A percentile compares a stretch with the other conserved stretches of the same genome.
Conservation (phyloP, 2,888 invertebrate species). For the Spodoptera littoralis region DNA sequence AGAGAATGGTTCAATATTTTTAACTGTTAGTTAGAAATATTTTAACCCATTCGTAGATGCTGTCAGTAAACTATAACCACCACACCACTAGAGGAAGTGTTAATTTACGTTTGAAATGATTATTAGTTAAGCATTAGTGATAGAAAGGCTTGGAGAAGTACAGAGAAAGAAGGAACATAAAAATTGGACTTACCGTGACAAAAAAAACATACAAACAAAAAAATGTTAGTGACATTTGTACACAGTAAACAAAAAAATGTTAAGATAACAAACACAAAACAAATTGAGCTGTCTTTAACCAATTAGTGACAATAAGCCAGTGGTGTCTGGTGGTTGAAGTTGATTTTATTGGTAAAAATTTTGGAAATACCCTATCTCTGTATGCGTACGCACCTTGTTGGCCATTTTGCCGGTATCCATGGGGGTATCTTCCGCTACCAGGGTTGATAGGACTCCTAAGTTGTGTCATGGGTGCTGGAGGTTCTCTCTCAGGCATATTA, state of each 20-base stretch:
- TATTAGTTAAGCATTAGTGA: slow-evolving; percentile 80
- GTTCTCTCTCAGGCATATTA: slow-evolving; percentile 81
- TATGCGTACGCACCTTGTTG: slow-evolving; percentile 87
- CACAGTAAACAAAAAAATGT: slow-evolving; percentile 64
- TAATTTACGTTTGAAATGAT: slow-evolving; percentile 64
- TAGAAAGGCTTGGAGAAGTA: slow-evolving; percentile 58
- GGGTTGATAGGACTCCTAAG: slow-evolving; percentile 81
- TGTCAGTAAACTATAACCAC: slow-evolving; percentile 75
- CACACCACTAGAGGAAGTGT: slow-evolving; percentile 83
- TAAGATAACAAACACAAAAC: slow-evolving; percentile 67
- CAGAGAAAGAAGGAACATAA: slow-evolving; percentile 64
- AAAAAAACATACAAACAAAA: slow-evolving; percentile 55
- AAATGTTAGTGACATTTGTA: slow-evolving; percentile 78
- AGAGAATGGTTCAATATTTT: slow-evolving; percentile 64
- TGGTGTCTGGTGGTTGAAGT: slow-evolving; percentile 81
- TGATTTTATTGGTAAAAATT: slow-evolving; percentile 55
- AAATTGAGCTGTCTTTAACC: slow-evolving; percentile 84
- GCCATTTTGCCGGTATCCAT: slow-evolving; percentile 83
- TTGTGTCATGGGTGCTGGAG: slow-evolving; percentile 85
- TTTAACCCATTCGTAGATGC: slow-evolving; percentile 62
- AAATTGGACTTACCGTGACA: slow-evolving; percentile 77
- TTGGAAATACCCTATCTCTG: slow-evolving; percentile 78
- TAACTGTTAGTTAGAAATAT: slow-evolving; percentile 64
- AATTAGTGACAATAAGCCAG: slow-evolving; percentile 83
- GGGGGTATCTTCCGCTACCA: slow-evolving; percentile 84